Base-by-base conservation (phyloP, 2,113 vertebrate species). In the Solea solea region DNA sequence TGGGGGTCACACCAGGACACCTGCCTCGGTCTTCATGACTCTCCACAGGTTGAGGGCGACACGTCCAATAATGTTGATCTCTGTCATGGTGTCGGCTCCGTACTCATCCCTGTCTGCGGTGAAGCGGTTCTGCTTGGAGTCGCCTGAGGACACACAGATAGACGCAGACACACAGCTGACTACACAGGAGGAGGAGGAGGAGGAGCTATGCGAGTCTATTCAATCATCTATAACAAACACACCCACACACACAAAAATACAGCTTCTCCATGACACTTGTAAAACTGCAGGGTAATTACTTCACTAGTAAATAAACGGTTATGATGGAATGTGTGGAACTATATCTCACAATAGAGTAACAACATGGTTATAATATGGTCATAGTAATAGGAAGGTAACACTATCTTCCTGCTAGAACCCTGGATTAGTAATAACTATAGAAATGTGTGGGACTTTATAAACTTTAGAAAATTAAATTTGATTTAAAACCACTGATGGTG, bases 11-110 rank as follows among this genome's bases (percentile, higher is more conserved):
- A 34, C 4, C 1, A 34, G 68, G 65, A 80, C 78, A 86, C 87
- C 57, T 92, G 95, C 98, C 97, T 99, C 97, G 8, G 95, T 94
- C 92, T 96, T 97, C 97, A 99, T 98, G 82, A 98, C 94, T 88
- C 98, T 96, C 98, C 98, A 99, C 84, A 99, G 83, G 93, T 99
- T 99, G 72, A 99, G 90, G 58, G 92, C 88, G 86, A 99, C 92
- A 50, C 98, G 94, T 11, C 98, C 98, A 27, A 97, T 91, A 60
- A 99, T 93, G 88, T 96, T 90, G 90, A 99, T 99, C 90, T 99
- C 98, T 3, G 93, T 93, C 98, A 99, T 98, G 90, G 96, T 95
- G 89, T 98, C 96, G 0, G 95, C 94, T 9, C 96, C 97, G 11
- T 97, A 99, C 42, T 98, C 96, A 74, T 99, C 97, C 86, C 93